Percentiles rank a stretch among this genome's conserved stretches.
Evolutionary conservation across 1,140 invertebrate species (phyloP).

Genomic region (Frieseomelitta varia): DNA sequence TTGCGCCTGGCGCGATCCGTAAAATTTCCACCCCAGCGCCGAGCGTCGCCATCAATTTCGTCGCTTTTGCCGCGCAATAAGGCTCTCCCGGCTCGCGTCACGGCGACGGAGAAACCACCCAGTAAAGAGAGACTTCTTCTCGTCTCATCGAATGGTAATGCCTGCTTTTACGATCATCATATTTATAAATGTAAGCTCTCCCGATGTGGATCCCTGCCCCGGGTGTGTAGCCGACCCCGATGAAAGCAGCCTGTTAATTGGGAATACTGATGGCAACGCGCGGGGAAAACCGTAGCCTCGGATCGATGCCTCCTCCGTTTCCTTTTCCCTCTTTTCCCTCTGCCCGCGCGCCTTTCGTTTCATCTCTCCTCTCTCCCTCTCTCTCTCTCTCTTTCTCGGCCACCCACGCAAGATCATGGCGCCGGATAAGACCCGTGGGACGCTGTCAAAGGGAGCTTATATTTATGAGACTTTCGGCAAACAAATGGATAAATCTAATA

Average conservation of each 20-base stretch:
- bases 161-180: constrained; percentile 70
- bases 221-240: constrained; percentile 51
- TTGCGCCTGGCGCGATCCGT: constrained; percentile 62
- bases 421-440: constrained; percentile 78
- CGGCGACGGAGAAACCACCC: constrained; percentile 15
- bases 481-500: constrained; percentile 83
- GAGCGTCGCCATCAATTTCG: constrained; percentile 65
- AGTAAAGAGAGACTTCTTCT: constrained; percentile 48
- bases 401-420: constrained; percentile 74
- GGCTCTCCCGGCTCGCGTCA: background rate
- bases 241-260: constrained; percentile 80
- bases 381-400: constrained; percentile 13
- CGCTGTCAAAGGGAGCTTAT: constrained; percentile 81
- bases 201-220: constrained; percentile 39
- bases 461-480: constrained; percentile 83
- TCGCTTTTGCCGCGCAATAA: constrained; percentile 50
- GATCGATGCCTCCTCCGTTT: constrained; percentile 68
- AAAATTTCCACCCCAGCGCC: constrained; percentile 58
- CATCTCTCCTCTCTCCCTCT: constrained; percentile 40
- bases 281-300: constrained; percentile 67
- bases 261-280: constrained; percentile 79
- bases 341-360: constrained; percentile 40
- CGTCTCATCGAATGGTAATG: constrained; percentile 65
- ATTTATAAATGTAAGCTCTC: constrained; percentile 73
- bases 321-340: constrained; percentile 36